phyloP scores from a whole-genome alignment of 2,888 invertebrate species.

The Drosophila fungiperda region DNA sequence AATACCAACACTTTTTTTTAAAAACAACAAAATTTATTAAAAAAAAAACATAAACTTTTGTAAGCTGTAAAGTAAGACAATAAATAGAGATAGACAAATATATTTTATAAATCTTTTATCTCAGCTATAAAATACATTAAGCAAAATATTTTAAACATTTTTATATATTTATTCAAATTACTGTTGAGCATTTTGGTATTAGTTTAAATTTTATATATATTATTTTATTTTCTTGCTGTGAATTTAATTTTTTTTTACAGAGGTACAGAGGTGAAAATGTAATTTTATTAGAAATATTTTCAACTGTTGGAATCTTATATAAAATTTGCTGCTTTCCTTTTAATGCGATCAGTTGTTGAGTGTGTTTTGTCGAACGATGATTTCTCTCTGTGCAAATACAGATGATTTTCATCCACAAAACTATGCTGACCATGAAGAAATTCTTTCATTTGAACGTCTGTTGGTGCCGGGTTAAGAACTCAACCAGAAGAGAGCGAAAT shows the following conservation, averaged over 20 bases:
- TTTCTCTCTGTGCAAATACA: conserved; percentile 39
- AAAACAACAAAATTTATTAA: background rate
- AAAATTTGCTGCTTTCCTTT: background rate
- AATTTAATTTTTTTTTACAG: background rate
- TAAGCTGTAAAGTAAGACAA: background rate
- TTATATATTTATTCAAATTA: background rate
- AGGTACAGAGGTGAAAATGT: fast-evolving
- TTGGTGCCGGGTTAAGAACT: conserved; percentile 62
- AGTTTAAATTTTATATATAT: background rate
- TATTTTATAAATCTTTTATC: background rate
- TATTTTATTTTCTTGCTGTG: background rate
- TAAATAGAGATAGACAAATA: background rate
- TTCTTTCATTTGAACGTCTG: conserved; percentile 70
- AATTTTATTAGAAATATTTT: background rate
- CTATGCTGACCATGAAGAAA: conserved; percentile 52
- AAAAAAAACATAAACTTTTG: background rate
- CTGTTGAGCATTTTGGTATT: background rate
- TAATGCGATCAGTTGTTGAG: background rate
- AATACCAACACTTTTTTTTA: background rate
- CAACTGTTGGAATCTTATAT: background rate
- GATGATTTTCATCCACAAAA: conserved; percentile 56
- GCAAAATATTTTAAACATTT: background rate
- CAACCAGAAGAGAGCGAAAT: conserved; percentile 27
- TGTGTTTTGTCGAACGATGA: background rate
- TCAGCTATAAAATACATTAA: background rate